These are phyloP conservation scores for Ovis canadensis DNA, from an alignment of 2,113 vertebrate species.

Conservation along the genomic window DNA sequence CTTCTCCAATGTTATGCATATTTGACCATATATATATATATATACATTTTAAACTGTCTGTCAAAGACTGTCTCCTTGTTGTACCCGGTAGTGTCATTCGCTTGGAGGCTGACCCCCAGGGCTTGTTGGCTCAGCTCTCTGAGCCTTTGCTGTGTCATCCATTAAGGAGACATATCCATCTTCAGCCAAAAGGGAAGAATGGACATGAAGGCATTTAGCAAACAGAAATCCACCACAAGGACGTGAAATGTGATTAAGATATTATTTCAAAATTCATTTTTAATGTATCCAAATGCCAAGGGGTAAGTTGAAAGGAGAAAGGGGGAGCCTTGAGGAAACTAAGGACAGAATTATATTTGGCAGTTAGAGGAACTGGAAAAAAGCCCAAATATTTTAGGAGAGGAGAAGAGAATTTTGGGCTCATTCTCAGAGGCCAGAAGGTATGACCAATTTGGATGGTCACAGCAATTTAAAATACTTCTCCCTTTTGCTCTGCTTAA, in stretches of 20 bases:
- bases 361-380: background rate
- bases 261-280: background rate
- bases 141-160: background rate
- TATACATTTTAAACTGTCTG: background rate
- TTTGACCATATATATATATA: background rate
- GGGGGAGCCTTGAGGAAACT: background rate
- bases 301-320: background rate
- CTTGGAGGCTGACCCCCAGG: background rate
- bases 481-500: slow-evolving; percentile 30
- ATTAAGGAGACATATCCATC: background rate
- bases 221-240: background rate
- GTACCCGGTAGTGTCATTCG: background rate
- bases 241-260: background rate
- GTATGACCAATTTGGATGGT: background rate
- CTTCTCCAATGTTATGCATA: background rate
- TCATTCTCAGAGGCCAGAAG: background rate
- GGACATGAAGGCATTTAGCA: background rate
- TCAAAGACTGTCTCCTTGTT: background rate
- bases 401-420: background rate
- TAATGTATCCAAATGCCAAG: background rate
- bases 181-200: background rate
- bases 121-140: background rate
- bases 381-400: background rate
- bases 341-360: background rate
- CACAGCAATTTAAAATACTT: background rate